phyloP scores from a whole-genome alignment of 1,140 invertebrate genomes.

The Lerema accius region DNA sequence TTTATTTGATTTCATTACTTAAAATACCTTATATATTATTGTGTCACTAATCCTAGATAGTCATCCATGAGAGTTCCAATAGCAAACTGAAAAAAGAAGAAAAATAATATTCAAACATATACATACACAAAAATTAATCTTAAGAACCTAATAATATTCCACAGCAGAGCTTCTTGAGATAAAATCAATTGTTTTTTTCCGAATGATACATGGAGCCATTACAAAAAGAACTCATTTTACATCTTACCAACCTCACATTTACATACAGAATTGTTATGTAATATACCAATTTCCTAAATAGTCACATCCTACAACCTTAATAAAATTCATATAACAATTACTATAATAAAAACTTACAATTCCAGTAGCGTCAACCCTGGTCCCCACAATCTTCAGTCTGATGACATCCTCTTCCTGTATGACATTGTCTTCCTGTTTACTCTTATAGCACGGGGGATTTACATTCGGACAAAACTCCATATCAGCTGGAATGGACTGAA shows the following conservation, averaged over 20 bases:
- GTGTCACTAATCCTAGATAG: constrained; percentile 90
- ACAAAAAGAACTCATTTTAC: too few relatives aligned
- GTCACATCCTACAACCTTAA: too few relatives aligned
- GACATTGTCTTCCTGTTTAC: constrained; percentile 98
- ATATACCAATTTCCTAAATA: too few relatives aligned
- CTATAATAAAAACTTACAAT: constrained; percentile 87
- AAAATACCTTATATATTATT: constrained; percentile 49
- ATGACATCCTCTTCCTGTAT: constrained; percentile 99
- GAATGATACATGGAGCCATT: too few relatives aligned
- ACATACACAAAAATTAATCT: too few relatives aligned
- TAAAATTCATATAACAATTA: too few relatives aligned
- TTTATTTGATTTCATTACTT: constrained; percentile 17
- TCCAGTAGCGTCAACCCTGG: constrained; percentile 96
- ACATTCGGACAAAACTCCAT: constrained; percentile 99
- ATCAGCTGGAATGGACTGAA: constrained; percentile 98
- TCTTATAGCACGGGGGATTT: constrained; percentile 99
- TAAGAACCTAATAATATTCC: too few relatives aligned
- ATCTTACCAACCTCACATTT: too few relatives aligned
- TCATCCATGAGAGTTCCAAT: constrained; percentile 99
- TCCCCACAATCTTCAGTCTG: constrained; percentile 98
- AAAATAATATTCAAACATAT: constrained; percentile 11
- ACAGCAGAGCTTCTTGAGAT: too few relatives aligned
- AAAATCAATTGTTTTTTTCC: too few relatives aligned
- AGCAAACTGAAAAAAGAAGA: constrained; percentile 92
- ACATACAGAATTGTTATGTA: too few relatives aligned